Evolutionary conservation across 2,797 vertebrate genomes (phyloP).

Genomic region (Gambusia yucatana): DNA sequence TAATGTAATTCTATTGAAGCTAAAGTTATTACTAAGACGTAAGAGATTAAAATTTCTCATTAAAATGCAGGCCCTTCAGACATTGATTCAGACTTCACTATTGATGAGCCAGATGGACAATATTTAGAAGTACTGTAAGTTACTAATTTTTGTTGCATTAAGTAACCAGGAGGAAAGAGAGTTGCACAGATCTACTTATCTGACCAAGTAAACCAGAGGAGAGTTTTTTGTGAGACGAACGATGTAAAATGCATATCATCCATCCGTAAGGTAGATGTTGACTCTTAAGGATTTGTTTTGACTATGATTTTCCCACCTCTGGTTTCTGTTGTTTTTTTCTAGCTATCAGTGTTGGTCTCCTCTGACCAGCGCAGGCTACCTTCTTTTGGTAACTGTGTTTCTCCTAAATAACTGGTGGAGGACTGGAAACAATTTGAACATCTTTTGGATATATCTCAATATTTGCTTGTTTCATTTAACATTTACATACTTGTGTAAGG

Average conservation of each 20-base stretch:
- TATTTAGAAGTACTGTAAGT: conserved; percentile 54
- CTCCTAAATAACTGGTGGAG: too few species aligned
- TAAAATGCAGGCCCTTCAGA: conserved; percentile 56
- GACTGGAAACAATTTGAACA: too few species aligned
- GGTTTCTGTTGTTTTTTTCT: background rate
- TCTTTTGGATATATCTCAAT: background rate
- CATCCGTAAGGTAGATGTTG: background rate
- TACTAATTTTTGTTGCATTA: conserved; percentile 22
- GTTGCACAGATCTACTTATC: conserved; percentile 15
- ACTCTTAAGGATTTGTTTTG: background rate
- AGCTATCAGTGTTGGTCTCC: too few species aligned
- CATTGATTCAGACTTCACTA: conserved; percentile 55
- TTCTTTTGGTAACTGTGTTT: too few species aligned
- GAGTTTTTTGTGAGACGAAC: background rate
- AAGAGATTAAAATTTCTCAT: conserved; percentile 64
- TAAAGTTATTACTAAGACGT: conserved; percentile 59
- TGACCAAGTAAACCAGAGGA: background rate
- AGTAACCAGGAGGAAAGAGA: conserved; percentile 18
- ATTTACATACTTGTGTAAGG: background rate
- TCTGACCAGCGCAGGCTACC: too few species aligned
- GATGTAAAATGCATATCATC: background rate
- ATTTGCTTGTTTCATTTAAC: background rate
- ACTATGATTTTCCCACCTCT: background rate
- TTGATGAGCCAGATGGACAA: conserved; percentile 54
- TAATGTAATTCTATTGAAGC: conserved; percentile 40